Base-by-base conservation (phyloP, 2,888 invertebrate genomes). In the Carpatolechia fugitivella region DNA sequence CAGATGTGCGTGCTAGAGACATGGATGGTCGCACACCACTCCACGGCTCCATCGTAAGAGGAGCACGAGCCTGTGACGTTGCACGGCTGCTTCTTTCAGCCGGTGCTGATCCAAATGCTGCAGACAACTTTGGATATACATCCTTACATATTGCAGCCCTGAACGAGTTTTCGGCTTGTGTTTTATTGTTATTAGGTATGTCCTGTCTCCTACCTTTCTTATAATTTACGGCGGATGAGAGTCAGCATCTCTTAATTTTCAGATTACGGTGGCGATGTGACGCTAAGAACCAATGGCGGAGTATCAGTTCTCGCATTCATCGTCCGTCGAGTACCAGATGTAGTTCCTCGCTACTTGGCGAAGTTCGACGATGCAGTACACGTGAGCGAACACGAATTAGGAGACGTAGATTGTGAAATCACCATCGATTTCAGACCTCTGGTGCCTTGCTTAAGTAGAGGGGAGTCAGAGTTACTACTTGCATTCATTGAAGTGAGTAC, bases 371-470 rank as follows among this genome's bases (percentile, higher is more conserved):
- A 93, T 35, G 94, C 95, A 0, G 94, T 96, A 11, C 93, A 94
- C 63, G 91, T 95, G 6, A 95, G 95, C 68, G 96, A 96, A 69
- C 96, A 96, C 68, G 96, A 97, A 74, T 90, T 96, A 20, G 96
- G 96, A 0, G 96, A 97, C 66, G 95, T 96, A 0, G 96, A 97
- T 72, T 96, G 96, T 67, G 96, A 96, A 76, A 90, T 96, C 1
- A 94, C 90, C 61, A 69, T 91, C 63, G 75, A 91, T 79, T 90
- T 94, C 77, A 76, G 91, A 70, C 80, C 93, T 52, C 77, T 94
- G 62, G 92, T 95, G 61, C 93, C 94, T 51, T 81, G 91, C 61
- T 67, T 92, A 41, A 85, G 91, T 4, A 87, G 93, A 53, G 93
- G 94, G 3, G 95, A 95, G 78, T 93, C 94, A 0, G 94, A 94